Conservation (phyloP, 2,113 vertebrate genomes). For the Butorides virescens region DNA sequence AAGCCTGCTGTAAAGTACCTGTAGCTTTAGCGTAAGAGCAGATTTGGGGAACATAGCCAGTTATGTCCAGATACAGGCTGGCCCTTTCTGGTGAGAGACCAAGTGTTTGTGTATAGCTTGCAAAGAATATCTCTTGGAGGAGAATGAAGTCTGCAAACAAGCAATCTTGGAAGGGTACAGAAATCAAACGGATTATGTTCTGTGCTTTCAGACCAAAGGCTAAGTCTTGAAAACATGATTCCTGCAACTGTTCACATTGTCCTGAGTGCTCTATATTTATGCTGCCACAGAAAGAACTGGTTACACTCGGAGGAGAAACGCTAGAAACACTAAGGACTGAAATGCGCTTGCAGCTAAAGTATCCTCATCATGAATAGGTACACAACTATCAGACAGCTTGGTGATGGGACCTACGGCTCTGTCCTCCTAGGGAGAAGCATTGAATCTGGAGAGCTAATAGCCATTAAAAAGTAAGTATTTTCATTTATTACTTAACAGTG, state of each 20-base stretch:
- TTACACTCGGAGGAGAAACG: constrained; percentile 76
- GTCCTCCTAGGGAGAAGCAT: constrained; percentile 92
- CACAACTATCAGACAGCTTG: constrained; percentile 91
- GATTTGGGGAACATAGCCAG: not conserved
- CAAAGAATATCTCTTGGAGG: not conserved
- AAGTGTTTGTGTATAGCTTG: not conserved
- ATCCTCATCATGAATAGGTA: constrained; percentile 91
- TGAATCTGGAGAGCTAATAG: constrained; percentile 94
- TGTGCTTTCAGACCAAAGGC: constrained; percentile 72
- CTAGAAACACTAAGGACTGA: constrained; percentile 57
- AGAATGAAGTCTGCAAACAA: not conserved
- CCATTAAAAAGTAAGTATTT: constrained; percentile 91
- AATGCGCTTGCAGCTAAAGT: constrained; percentile 55
- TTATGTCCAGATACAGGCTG: not conserved
- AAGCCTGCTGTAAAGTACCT: not conserved
- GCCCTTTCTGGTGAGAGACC: not conserved
- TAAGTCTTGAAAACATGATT: constrained; percentile 85
- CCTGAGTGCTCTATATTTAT: constrained; percentile 77
- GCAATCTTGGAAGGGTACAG: not conserved
- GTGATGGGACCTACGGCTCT: constrained; percentile 95
- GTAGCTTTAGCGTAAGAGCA: not conserved
- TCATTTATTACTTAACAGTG: not conserved
- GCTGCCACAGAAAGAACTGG: constrained; percentile 90
- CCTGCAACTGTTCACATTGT: constrained; percentile 71
- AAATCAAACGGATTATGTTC: constrained; percentile 26